Conservation (phyloP, 1,140 invertebrate genomes). For the Nymphalis io region DNA sequence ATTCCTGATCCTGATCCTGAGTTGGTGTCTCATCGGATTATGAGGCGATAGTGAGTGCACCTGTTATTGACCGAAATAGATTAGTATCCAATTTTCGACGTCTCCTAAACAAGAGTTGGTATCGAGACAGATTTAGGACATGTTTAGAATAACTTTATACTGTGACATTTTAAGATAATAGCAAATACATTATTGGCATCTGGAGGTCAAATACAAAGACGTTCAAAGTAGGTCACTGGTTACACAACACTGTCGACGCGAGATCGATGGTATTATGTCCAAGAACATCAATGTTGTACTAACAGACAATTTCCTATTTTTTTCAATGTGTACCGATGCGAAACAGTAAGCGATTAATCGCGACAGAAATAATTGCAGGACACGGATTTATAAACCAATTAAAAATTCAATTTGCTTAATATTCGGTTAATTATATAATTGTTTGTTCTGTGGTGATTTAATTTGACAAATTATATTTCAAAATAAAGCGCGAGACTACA, state of each 20-base stretch:
- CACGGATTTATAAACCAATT: not conserved
- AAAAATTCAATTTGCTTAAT: not conserved
- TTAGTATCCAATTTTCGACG: too few species aligned
- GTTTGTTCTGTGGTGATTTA: not conserved
- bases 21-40: too few species aligned
- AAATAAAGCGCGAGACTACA: too few species aligned
- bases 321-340: not conserved
- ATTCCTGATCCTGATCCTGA: too few species aligned
- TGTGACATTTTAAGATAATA: slow-evolving; percentile 2
- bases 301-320: not conserved
- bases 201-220: not conserved
- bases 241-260: not conserved
- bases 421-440: not conserved
- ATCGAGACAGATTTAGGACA: not conserved
- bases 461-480: not conserved
- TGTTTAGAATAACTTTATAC: not conserved
- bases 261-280: not conserved
- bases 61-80: too few species aligned
- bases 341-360: not conserved
- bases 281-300: not conserved
- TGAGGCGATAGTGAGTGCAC: too few species aligned
- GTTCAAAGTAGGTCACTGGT: not conserved
- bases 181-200: not conserved
- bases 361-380: not conserved
- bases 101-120: too few species aligned